Base-by-base conservation (phyloP, 2,113 vertebrate genomes). In the Nesospiza acunhae region DNA sequence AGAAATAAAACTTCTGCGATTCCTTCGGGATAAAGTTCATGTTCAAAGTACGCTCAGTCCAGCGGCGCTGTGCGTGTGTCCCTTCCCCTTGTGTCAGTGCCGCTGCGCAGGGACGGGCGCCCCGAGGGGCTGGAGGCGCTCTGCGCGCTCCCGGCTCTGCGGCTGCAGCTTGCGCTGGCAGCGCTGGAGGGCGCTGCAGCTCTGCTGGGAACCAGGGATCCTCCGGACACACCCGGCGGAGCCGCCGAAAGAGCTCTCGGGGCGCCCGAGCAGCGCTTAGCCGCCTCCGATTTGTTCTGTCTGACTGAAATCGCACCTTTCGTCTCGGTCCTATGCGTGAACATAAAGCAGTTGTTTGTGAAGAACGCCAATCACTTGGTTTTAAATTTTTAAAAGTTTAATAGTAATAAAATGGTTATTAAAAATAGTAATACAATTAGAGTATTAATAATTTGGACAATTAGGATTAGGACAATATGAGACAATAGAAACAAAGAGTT, bases 161-260 rank as follows among this genome's bases (percentile, higher is more conserved):
- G 5, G 52, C 46, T 95, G 96, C 94, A 97, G 30, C 46, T 49
- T 58, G 18, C 35, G 58, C 24, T 41, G 56, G 6, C 16, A 77
- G 90, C 97, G 9, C 94, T 80, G 84, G 96, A 80, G 95, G 96
- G 83, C 97, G 44, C 73, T 75, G 31, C 91, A 94, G 66, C 60
- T 21, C 19, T 21, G 78, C 70, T 42, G 31, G 77, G 11, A 41
- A 17, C 27, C 55, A 4, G 55, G 31, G 5, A 19, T 46, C n/a
- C 64, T 20, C 19, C 70, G 3, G 17, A 21, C 13, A 30, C 9
- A 23, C 15, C 13, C 15, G 19, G 17, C 4, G 18, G 23, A 37
- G 8, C 1, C 24, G 39, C 3, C 37, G 8, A 8, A 50, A 42
- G 4, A 46, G 11, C 55, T 20, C 28, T 6, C 24, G 0, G 4